phyloP scores from a whole-genome alignment of 1,140 invertebrate genomes.

The Contarinia nasturtii region DNA sequence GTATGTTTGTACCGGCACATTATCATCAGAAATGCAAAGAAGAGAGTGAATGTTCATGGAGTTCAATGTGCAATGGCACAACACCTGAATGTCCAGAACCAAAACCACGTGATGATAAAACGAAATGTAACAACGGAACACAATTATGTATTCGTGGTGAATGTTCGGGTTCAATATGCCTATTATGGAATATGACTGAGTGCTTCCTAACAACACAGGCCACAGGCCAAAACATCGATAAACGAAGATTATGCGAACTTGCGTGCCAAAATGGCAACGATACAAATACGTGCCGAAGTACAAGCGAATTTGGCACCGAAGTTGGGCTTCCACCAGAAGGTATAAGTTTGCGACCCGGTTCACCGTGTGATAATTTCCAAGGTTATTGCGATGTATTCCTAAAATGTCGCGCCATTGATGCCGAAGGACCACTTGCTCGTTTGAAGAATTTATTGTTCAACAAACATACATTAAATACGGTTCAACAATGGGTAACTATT shows the following conservation, averaged over 20 bases:
- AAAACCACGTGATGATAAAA: constrained; percentile 54
- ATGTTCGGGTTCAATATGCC: constrained; percentile 88
- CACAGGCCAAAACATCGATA: constrained; percentile 55
- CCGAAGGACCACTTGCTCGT: constrained; percentile 88
- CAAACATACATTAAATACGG: constrained; percentile 64
- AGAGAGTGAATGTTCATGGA: constrained; percentile 74
- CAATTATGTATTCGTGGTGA: constrained; percentile 85
- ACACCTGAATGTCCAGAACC: constrained; percentile 72
- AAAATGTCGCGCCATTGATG: constrained; percentile 92
- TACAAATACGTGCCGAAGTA: constrained; percentile 61
- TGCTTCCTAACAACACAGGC: constrained; percentile 84
- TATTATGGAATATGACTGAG: constrained; percentile 83
- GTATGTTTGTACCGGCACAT: constrained; percentile 51
- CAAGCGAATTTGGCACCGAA: constrained; percentile 55
- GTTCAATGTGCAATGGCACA: constrained; percentile 67
- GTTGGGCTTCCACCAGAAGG: constrained; percentile 65
- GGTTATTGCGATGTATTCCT: constrained; percentile 98
- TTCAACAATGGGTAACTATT: constrained; percentile 80
- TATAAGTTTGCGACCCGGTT: constrained; percentile 77
- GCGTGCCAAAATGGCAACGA: constrained; percentile 80
- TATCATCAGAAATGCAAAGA: constrained; percentile 54
- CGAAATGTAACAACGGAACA: constrained; percentile 65
- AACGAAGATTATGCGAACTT: constrained; percentile 81
- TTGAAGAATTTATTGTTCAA: constrained; percentile 95
- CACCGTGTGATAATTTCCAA: constrained; percentile 95